Evolutionary conservation across 2,888 invertebrate species (phyloP), one percentile per base, ranked within the genome.

Genomic region (Archips crataeganus): DNA sequence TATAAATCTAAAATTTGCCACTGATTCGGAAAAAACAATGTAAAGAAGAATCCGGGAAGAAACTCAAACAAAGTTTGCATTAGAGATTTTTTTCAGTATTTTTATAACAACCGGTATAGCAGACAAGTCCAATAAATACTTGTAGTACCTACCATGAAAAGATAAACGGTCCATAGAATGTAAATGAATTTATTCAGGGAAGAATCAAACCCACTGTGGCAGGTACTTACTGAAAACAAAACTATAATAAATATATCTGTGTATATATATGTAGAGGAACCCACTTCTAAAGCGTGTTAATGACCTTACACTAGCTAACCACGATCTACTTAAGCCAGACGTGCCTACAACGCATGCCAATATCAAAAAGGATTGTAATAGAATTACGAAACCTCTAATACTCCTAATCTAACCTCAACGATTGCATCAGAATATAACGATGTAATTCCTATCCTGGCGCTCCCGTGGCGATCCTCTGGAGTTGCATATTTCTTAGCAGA

Each of bases 301-400:
- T 73, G 68, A 63, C 73, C 73, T 64, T 59, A 36, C 51, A 65
- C 63, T 45, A 71, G 51, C 68, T 34, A 73, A 73, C 73, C 73
- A 69, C 73, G 45, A 51, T 65, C 73, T 73, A 69, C 68, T 69
- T 73, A 69, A 47, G 45, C 65, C 42, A 15, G 64, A 65, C 74
- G 68, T 65, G 59, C 63, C 66, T 73, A 51, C 70, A 75, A 76
- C 65, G 42, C 75, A 70, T 65, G 77, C 63, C 76, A 74, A 75
- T 77, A 65, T 66, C 70, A 68, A 71, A 76, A 75, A 74, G 75
- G 74, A 70, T 79, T 32, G 77, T 87, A 87, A 86, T 84, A 81
- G 83, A 86, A 87, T 88, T 88, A 86, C 81, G 78, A 80, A 84
- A 80, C 79, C 81, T 81, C 79, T 88, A 87, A 89, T 87, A 75